Conservation (phyloP, 1,140 invertebrate species). For the Drosophila trapezifrons region DNA sequence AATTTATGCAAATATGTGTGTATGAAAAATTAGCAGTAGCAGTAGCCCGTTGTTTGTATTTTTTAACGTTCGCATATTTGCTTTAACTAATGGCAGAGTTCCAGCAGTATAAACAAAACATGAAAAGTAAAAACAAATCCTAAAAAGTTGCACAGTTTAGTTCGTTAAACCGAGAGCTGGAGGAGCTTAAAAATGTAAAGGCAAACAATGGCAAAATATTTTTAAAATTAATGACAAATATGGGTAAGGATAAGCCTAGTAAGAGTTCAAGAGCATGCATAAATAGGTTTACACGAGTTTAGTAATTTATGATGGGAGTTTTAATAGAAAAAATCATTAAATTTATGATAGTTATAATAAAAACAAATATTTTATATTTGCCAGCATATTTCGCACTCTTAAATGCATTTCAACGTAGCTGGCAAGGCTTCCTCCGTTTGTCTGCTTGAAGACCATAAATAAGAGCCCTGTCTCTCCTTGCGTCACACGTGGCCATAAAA, state of each 20-base stretch:
- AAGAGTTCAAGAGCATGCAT: conserved; percentile 14
- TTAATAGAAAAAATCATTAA: not conserved
- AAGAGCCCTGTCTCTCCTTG: conserved; percentile 6
- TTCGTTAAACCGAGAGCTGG: conserved; percentile 24
- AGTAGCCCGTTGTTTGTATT: conserved; percentile 31
- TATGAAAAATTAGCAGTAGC: conserved; percentile 67
- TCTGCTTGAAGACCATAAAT: conserved; percentile 27
- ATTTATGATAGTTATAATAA: not conserved
- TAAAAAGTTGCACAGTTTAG: conserved; percentile 31
- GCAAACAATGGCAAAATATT: conserved; percentile 37
- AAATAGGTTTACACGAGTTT: conserved; percentile 1
- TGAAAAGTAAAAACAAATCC: conserved; percentile 30
- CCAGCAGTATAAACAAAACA: conserved; percentile 18
- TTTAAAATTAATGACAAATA: conserved; percentile 51
- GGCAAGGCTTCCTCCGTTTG: not conserved
- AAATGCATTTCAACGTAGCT: not conserved
- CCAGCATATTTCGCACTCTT: not conserved
- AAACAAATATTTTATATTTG: not conserved
- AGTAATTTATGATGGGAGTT: not conserved
- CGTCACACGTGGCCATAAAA: conserved; percentile 11
- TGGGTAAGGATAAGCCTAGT: not conserved
- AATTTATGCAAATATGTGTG: conserved; percentile 78
- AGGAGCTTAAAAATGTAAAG: conserved; percentile 18
- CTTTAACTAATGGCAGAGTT: conserved; percentile 70
- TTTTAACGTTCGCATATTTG: conserved; percentile 45